Base-by-base conservation (phyloP, 2,888 invertebrate species). In the Epirrhoe alternata region DNA sequence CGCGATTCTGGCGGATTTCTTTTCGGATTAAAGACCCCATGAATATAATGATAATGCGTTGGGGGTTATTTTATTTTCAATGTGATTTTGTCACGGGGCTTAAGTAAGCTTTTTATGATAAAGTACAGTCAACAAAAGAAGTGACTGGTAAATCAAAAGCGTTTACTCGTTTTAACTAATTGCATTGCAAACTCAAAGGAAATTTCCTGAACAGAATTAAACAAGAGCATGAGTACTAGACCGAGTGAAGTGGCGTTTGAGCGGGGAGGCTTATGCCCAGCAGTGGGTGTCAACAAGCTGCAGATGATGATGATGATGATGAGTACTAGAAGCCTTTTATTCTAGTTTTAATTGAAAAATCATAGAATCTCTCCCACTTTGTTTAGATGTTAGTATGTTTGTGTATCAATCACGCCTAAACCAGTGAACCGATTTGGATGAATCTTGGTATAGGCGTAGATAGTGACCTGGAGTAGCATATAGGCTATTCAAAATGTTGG, bases 1-100 rank as follows among this genome's bases (percentile, higher is more conserved):
- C 85, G 80, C 87, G 90, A 90, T 90, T 90, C 87, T 89, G 90
- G 87, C 88, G 90, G 89, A 91, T 92, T 92, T 91, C 90, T 92
- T 92, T 92, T 92, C 77, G 91, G 92, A 92, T 92, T 93, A 92
- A 89, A 89, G 89, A 81, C 88, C 90, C 88, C 87, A 86, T 92
- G 93, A 90, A 90, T 92, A 88, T 92, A 92, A 93, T 92, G 92
- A 92, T 92, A 92, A 91, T 92, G 87, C 84, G 82, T 84, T 79
- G 69, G 82, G 85, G 84, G 85, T 83, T 85, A 86, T 87, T 88
- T 85, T 83, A 86, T 88, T 88, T 84, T 80, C 72, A 74, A 74
- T 76, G 80, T 80, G 85, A 87, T 87, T 87, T 84, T 81, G 86
- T 85, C 86, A 84, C 88, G 85, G 84, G 85, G 75, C 85, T 87